A percentile compares a stretch with the other conserved stretches of the same genome.
Conservation (phyloP, 2,888 invertebrate genomes). For the Drosophila subquinaria region DNA sequence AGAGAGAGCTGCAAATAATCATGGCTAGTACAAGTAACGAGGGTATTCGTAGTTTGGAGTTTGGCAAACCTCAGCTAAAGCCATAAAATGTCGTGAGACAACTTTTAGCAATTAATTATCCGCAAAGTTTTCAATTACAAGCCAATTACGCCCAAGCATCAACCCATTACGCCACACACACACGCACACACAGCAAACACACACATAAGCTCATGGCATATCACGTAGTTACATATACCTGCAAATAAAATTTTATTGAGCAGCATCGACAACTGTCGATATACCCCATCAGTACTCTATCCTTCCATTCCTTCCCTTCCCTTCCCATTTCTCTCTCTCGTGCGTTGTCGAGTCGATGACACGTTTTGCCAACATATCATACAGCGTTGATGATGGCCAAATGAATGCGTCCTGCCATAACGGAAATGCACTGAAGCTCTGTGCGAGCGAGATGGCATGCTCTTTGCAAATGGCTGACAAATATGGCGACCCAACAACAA, state of each 20-base stretch:
- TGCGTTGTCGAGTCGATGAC: constrained; percentile 54
- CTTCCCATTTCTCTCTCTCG: neutral
- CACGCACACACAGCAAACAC: neutral
- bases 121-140: constrained; percentile 78
- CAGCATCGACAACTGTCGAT: constrained; percentile 35
- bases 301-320: neutral
- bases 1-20: constrained; percentile 27
- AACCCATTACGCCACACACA: constrained; percentile 34
- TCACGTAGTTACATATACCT: constrained; percentile 20
- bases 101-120: constrained; percentile 79
- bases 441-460: constrained; percentile 20
- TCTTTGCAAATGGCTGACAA: constrained; percentile 61
- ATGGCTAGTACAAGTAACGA: constrained; percentile 19
- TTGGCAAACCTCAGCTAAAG: constrained; percentile 67
- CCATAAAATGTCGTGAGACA: constrained; percentile 78
- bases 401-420: constrained; percentile 69
- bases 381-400: constrained; percentile 63
- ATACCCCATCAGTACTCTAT: neutral
- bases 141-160: constrained; percentile 70
- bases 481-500: constrained; percentile 67
- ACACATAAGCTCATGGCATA: constrained; percentile 6
- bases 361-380: constrained; percentile 80
- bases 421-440: constrained; percentile 59
- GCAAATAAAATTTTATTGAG: constrained; percentile 65
- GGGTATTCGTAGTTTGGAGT: constrained; percentile 30